Base-by-base conservation (phyloP, 1,140 invertebrate species). In the Drosophila pachea region DNA sequence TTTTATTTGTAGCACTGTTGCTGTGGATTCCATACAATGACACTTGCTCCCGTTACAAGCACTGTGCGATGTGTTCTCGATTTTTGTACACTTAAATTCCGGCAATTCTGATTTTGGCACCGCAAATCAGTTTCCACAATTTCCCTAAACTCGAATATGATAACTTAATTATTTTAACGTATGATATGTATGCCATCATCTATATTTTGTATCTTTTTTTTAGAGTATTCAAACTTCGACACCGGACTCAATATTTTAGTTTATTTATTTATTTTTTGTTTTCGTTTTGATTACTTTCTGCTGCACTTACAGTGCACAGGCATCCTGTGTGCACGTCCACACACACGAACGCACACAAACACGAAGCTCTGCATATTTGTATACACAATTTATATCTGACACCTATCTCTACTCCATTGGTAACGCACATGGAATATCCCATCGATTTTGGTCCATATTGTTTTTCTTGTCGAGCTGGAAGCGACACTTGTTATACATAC, bases 371-470 rank as follows among this genome's bases (percentile, higher is more conserved):
- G 22, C 12, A 16, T 53, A 56, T 55, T 43, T 63, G 35, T 31
- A 36, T 61, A 42, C 52, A 40, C 16, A 47, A 45, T 78, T 61
- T 66, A 79, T 66, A 66, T 76, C 66, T 55, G 45, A 14, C 45
- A 54, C 68, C 47, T 52, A 48, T 32, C 61, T 32, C 55, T 56
- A 60, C 60, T 14, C n/a, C 55, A 33, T 52, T 40, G 8, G 36
- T 62, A 50, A 71, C 68, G 54, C 53, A 64, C 65, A 82, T 49
- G 52, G 54, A 68, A 78, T 75, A 73, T 78, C 49, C 63, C 47
- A 83, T 83, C 75, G 78, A 83, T 83, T 83, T 83, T 83, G 78
- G 55, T 40, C 59, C 55, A 70, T 78, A 76, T 83, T 78, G 73
- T 83, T 83, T 83, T 55, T 78, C 64, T 69, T 73, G 68, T 75